Conservation (phyloP, 2,797 vertebrate species). For the Sebastes aleutianus region DNA sequence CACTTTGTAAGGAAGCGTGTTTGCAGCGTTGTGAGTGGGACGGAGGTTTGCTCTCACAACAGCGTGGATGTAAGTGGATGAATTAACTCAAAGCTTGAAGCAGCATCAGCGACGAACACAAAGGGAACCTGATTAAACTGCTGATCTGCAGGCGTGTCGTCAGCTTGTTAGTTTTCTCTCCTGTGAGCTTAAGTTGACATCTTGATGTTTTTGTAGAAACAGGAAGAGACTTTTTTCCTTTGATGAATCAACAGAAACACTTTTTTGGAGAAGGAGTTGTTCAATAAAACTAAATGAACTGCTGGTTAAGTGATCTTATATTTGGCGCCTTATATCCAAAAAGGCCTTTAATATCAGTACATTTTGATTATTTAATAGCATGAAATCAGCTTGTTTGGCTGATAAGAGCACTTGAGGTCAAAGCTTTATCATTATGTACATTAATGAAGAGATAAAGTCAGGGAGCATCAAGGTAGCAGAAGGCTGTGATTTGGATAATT, state of each 20-base stretch:
- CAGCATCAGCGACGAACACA: not conserved
- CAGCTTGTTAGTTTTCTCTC: constrained; percentile 16
- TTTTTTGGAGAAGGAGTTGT: not conserved
- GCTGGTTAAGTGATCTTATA: not conserved
- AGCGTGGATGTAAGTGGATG: not conserved
- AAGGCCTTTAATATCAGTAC: not conserved
- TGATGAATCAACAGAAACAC: not conserved
- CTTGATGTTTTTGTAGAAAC: constrained; percentile 1
- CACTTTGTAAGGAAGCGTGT: constrained; percentile 26
- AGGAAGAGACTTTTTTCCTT: not conserved
- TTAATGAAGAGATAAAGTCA: constrained; percentile 2
- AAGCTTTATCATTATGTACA: constrained; percentile 15
- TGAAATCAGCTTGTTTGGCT: not conserved
- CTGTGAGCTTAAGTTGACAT: not conserved
- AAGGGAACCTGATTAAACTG: constrained; percentile 7
- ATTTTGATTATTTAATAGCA: not conserved
- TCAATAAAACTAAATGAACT: not conserved
- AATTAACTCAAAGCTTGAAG: constrained; percentile 27
- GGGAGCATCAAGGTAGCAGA: not conserved
- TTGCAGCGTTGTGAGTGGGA: constrained; percentile 37
- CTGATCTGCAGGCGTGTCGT: not conserved
- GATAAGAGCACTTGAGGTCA: constrained; percentile 11
- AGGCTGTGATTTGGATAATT: constrained; percentile 19
- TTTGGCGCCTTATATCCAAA: not conserved
- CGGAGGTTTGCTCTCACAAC: constrained; percentile 26